A percentile compares a stretch with the other conserved stretches of the same genome.
Evolutionary conservation across 2,113 vertebrate genomes (phyloP).

Genomic region (Fregata magnificens): DNA sequence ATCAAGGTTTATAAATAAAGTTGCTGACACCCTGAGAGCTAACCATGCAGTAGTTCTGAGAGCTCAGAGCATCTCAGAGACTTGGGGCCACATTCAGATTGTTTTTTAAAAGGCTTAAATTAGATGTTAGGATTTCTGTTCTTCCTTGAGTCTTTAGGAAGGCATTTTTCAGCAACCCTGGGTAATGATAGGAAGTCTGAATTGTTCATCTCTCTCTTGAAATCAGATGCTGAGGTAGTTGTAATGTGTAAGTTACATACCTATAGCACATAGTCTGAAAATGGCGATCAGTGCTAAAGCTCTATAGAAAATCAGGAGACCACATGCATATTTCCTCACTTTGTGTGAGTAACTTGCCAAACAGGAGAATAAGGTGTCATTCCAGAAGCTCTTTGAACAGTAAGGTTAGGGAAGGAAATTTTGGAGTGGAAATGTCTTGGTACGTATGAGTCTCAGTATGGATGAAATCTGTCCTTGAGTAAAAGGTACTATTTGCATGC

Average conservation of each 20-base stretch:
- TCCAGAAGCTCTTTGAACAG: neutral
- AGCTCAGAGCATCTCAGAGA: neutral
- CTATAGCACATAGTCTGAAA: neutral
- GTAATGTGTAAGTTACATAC: neutral
- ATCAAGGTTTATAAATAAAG: neutral
- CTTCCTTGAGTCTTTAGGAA: neutral
- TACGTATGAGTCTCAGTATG: neutral
- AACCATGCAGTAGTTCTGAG: neutral
- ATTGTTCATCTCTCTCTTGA: neutral
- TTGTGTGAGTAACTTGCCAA: neutral
- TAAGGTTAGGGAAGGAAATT: neutral
- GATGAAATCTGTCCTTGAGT: neutral
- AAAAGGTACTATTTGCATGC: neutral
- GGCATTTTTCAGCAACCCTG: neutral
- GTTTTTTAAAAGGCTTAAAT: neutral
- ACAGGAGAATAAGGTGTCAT: neutral
- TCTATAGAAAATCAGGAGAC: neutral
- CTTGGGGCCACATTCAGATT: neutral
- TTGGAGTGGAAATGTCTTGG: neutral
- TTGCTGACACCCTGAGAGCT: neutral
- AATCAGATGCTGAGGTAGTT: neutral
- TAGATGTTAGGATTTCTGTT: neutral
- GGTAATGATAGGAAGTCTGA: neutral
- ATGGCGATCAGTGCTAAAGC: neutral
- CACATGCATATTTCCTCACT: neutral